Base-by-base conservation (phyloP, 2,888 invertebrate genomes). In the Drosophila prostipennis region DNA sequence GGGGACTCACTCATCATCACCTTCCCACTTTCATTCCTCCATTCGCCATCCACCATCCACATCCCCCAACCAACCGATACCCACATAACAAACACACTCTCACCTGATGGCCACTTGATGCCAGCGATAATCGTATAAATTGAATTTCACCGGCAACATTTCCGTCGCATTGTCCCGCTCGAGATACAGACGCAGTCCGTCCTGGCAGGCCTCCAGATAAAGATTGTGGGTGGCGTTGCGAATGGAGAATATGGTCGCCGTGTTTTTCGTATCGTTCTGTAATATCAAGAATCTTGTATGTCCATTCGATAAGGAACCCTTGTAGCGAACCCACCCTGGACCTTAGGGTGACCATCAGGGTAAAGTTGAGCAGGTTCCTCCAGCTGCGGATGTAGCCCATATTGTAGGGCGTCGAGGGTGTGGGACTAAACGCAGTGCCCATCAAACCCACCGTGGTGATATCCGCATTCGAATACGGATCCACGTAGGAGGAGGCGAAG, bases 41-140 rank as follows among this genome's bases (percentile, higher is more conserved):
- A 7, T 3, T 8, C 45, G 6, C 5, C 43, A n/a, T 2, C n/a
- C 45, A 26, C 6, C 45, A n/a, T 23, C 7, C 6, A 7, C 6
- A 54, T 16, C 37, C 13, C 11, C 32, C 43, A 10, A 3, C 8
- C 42, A 48, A 5, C 14, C 49, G 29, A 34, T 0, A 7, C 11
- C 23, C 46, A 34, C 34, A 16, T 13, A 26, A 8, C 49, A 2
- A n/a, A 32, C 42, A 37, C 37, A 39, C 56, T 37, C 90, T 86
- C 84, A 92, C 92, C 92, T 92, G 87, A 92, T 91, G 77, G 92
- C 91, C 83, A 92, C 90, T 89, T 92, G 92, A 91, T 92, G 92
- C 92, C 92, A 92, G 65, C 90, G 91, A 83, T 91, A 91, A 88
- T 92, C 92, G 87, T 91, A 91, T 85, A 92, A 89, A 89, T 91